A percentile compares a stretch with the other conserved stretches of the same genome.
These are phyloP conservation scores for Pterocles burchelli DNA, from an alignment of 2,113 vertebrate species.

Conservation along the genomic window DNA sequence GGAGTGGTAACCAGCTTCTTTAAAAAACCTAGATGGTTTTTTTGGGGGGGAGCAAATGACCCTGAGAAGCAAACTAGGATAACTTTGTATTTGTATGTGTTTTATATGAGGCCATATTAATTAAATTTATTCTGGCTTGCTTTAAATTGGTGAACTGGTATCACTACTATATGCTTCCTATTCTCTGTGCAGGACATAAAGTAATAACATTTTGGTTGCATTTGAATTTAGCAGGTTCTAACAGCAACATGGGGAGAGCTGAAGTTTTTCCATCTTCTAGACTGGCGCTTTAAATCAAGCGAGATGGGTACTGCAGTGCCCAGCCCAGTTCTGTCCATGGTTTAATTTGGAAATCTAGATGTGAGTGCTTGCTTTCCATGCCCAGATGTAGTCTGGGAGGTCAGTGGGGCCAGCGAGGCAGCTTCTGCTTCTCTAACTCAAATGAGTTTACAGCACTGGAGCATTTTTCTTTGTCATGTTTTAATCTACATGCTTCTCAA, in stretches of 20 bases:
- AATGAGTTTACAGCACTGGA: background rate
- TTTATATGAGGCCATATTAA: background rate
- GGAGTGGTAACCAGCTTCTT: background rate
- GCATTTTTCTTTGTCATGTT: background rate
- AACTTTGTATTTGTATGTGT: background rate
- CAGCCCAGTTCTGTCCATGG: background rate
- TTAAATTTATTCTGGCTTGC: background rate
- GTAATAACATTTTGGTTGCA: background rate
- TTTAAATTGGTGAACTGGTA: background rate
- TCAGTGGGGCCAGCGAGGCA: background rate
- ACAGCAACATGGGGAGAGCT: background rate
- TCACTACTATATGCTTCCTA: background rate
- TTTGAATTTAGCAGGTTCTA: background rate
- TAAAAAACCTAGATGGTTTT: background rate
- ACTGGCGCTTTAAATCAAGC: background rate
- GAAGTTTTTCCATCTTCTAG: background rate
- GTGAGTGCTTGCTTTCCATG: background rate
- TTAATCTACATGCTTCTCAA: background rate
- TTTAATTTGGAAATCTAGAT: constrained; percentile 22
- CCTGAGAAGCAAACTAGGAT: background rate
- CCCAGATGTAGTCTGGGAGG: background rate
- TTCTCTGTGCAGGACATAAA: background rate
- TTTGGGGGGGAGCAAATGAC: background rate
- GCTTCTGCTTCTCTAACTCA: background rate
- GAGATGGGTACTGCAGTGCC: background rate